Base-by-base conservation (phyloP, 2,113 vertebrate genomes). In the Carassius auratus region DNA sequence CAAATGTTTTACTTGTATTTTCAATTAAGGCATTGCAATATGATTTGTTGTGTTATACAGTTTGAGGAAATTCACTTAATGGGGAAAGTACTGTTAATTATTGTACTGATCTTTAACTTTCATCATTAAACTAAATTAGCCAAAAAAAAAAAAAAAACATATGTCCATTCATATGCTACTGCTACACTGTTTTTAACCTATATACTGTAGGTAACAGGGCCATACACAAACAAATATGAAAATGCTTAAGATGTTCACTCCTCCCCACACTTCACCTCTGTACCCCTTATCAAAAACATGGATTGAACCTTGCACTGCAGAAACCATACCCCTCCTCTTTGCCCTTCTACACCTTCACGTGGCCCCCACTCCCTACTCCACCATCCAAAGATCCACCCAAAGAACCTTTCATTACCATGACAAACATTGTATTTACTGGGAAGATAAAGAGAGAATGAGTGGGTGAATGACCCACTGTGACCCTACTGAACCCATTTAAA, bases 381-480 rank as follows among this genome's bases (percentile, higher is more conserved):
- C 78, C 84, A 85, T 89, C 90, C 89, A 89, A 90, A 93, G 90
- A 92, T 59, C 10, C 86, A 57, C 79, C 61, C 86, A 84, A 79
- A 76, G 7, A 30, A 68, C 88, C 89, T 91, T 93, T 92, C 90
- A 93, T 94, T 94, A 91, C 89, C 94, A 95, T 94, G 92, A 92
- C 93, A 93, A 94, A 93, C 76, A 86, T 91, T 86, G 81, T 88
- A 87, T 73, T 89, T 84, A 79, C 81, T 76, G 81, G 86, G 82
- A 78, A 86, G 86, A 74, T 64, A 78, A 87, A 89, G 86, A 87
- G 88, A 84, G 88, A 87, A 79, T 84, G 88, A 66, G 81, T 90
- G 89, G 91, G 90, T 90, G 89, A 91, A 89, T 87, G 77, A 64
- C 21, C 19, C 1, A 61, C 69, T 48, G 21, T 62, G 52, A 75